phyloP scores from a whole-genome alignment of 2,113 vertebrate genomes.

The Atrichornis clamosus region DNA sequence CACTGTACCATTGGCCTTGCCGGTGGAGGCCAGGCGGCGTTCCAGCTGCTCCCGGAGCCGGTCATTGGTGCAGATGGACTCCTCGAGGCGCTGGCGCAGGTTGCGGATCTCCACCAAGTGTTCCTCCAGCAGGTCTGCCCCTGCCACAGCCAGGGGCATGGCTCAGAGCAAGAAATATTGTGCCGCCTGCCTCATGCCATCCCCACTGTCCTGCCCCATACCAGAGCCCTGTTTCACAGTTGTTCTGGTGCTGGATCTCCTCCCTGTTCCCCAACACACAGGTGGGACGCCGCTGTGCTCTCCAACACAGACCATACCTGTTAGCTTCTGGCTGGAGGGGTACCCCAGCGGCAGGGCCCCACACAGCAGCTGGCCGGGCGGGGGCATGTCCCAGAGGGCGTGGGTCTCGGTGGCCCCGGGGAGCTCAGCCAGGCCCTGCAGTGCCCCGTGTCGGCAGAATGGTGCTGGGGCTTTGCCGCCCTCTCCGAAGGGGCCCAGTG shows the following conservation, averaged over 20 bases:
- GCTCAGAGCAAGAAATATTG: background rate
- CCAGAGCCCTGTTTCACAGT: background rate
- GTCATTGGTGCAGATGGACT: conserved; percentile 90
- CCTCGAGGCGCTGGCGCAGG: conserved; percentile 85
- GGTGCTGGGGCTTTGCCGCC: background rate
- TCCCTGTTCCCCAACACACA: background rate
- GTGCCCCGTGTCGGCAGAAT: conserved; percentile 33
- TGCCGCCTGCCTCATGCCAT: background rate
- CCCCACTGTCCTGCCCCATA: background rate
- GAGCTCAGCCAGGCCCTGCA: conserved; percentile 11
- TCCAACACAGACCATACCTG: conserved; percentile 62
- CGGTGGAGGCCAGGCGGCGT: conserved; percentile 66
- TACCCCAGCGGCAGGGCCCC: conserved; percentile 70
- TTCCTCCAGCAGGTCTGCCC: conserved; percentile 84
- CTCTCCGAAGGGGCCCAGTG: conserved; percentile 39
- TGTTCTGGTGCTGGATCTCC: accelerated
- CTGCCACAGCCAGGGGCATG: conserved; percentile 5
- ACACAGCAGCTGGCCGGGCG: background rate
- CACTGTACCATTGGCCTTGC: conserved; percentile 67
- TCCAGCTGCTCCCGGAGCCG: conserved; percentile 86
- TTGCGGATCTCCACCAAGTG: conserved; percentile 85
- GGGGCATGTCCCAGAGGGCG: conserved; percentile 63
- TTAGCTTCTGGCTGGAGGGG: conserved; percentile 75
- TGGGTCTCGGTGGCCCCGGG: background rate
- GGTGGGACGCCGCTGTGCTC: background rate